Evolutionary conservation across 2,113 vertebrate genomes (phyloP).

Genomic region (Ammodytes dubius): DNA sequence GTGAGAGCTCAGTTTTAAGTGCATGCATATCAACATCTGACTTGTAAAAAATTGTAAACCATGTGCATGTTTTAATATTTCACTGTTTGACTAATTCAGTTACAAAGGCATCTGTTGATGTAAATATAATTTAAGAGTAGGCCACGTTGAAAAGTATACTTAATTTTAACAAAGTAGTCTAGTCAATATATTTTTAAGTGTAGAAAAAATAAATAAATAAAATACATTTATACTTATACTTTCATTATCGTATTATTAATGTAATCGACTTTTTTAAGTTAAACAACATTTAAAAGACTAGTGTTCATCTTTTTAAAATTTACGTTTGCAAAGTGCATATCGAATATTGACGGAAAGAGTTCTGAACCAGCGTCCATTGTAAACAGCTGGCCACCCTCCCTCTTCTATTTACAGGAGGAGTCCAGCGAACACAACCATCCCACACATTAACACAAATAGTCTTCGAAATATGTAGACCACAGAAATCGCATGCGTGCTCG

Average conservation of each 20-base stretch:
- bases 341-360: not conserved
- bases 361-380: not conserved
- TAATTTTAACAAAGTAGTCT: too few relatives aligned
- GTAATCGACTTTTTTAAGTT: not conserved
- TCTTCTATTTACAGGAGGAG: not conserved
- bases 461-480: not conserved
- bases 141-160: too few relatives aligned
- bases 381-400: not conserved
- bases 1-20: not conserved
- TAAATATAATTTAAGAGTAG: not conserved
- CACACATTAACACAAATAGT: not conserved
- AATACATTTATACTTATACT: too few relatives aligned
- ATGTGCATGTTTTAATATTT: not conserved
- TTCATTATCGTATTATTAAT: not conserved
- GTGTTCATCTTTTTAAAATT: not conserved
- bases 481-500: too few relatives aligned
- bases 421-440: not conserved
- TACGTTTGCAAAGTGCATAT: slow-evolving; percentile 13
- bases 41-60: not conserved
- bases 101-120: not conserved
- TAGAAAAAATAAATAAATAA: not conserved
- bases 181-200: not conserved
- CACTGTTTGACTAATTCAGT: not conserved
- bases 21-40: not conserved
- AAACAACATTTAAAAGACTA: not conserved